Conservation (phyloP, 1,140 invertebrate species). For the Zaprionus taronus region DNA sequence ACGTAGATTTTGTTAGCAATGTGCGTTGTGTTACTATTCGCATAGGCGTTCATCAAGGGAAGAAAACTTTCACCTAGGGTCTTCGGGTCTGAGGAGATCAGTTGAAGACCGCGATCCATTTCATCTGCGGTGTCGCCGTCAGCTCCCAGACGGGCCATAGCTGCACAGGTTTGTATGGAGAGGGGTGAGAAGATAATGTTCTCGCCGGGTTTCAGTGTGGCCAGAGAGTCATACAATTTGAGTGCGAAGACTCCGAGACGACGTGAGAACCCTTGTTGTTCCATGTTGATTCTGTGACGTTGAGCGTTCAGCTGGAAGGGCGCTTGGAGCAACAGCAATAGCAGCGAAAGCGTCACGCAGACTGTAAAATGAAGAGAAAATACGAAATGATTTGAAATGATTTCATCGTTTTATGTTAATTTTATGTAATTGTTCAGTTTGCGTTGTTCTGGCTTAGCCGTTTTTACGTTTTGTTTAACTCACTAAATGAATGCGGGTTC, state of each 20-base stretch:
- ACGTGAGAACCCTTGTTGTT: constrained; percentile 51
- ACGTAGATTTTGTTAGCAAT: constrained; percentile 82
- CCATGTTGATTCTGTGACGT: constrained; percentile 13
- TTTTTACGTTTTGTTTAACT: constrained; percentile 47
- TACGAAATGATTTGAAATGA: constrained; percentile 26
- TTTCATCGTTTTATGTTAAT: constrained; percentile 67
- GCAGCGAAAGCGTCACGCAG: constrained; percentile 45
- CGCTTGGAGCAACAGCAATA: constrained; percentile 28
- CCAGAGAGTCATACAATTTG: constrained; percentile 57
- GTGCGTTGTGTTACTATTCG: constrained; percentile 62
- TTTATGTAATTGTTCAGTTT: constrained; percentile 65
- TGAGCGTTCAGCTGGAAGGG: constrained; percentile 1
- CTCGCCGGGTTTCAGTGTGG: constrained; percentile 52
- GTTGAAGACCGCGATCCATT: constrained; percentile 84
- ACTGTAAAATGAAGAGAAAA: constrained; percentile 46
- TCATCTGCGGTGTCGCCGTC: constrained; percentile 85
- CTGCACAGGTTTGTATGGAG: constrained; percentile 86
- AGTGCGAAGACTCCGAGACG: constrained; percentile 61
- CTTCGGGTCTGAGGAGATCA: constrained; percentile 64
- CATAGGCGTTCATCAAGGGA: constrained; percentile 55
- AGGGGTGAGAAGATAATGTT: constrained; percentile 87
- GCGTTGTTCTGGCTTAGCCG: constrained; percentile 48
- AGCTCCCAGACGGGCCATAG: constrained; percentile 86
- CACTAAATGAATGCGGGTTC: constrained; percentile 17
- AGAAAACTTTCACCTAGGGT: constrained; percentile 65